Conservation (phyloP, 1,140 invertebrate species). For the Conopomorpha cramerella region DNA sequence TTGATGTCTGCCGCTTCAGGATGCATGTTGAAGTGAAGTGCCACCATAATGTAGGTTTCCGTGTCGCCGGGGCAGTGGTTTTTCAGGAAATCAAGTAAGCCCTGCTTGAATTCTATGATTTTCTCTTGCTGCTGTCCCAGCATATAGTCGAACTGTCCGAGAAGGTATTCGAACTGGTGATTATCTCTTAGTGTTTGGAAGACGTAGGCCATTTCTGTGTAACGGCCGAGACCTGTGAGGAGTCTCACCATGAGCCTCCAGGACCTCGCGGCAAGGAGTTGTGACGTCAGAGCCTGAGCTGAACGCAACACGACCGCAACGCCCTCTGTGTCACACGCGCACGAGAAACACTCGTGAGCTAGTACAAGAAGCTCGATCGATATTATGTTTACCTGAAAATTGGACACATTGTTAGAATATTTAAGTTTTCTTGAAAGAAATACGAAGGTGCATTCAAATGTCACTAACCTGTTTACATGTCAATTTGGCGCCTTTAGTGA, state of each 20-base stretch:
- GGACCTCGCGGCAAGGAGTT: conserved; percentile 69
- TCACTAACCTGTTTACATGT: conserved; percentile 54
- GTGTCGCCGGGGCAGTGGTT: conserved; percentile 74
- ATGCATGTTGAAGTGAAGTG: conserved; percentile 78
- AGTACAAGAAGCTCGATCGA: conserved; percentile 77
- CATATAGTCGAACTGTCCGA: conserved; percentile 68
- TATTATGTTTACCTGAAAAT: conserved; percentile 47
- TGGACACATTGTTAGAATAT: neutral
- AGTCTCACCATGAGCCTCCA: conserved; percentile 77
- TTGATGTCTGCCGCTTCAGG: conserved; percentile 77
- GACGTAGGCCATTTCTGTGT: conserved; percentile 84
- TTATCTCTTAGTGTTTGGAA: conserved; percentile 78
- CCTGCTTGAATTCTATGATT: conserved; percentile 54
- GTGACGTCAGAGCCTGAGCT: conserved; percentile 69
- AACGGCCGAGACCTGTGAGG: conserved; percentile 65
- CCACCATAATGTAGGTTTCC: conserved; percentile 77
- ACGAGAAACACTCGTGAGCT: conserved; percentile 83
- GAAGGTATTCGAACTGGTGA: conserved; percentile 80
- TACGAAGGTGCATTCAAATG: neutral
- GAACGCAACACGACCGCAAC: conserved; percentile 79
- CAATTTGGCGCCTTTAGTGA: conserved; percentile 52
- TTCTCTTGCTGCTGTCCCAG: conserved; percentile 50
- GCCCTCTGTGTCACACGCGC: conserved; percentile 87
- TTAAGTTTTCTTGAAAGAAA: neutral
- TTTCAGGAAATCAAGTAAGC: conserved; percentile 81